Evolutionary conservation across 2,113 vertebrate species (phyloP).

Genomic region (Stigmatopora argus): DNA sequence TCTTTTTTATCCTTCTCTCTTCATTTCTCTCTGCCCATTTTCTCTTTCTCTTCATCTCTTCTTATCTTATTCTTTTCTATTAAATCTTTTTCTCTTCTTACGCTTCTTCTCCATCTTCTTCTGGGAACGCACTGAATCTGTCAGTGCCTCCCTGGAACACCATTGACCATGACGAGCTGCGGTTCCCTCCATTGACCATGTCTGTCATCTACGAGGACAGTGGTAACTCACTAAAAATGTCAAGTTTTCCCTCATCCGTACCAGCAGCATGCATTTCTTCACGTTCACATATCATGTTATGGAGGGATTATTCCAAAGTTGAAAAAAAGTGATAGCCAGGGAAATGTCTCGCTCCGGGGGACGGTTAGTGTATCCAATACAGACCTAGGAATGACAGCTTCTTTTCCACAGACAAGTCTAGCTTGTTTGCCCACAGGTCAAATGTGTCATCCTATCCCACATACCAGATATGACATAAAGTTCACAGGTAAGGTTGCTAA

Average conservation of each 20-base stretch:
- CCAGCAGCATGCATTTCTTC: conserved; percentile 9
- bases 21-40: no score
- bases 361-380: conserved; percentile 34
- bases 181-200: conserved; percentile 47
- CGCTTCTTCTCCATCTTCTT: neutral
- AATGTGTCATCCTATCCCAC: conserved; percentile 60
- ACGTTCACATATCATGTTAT: conserved; percentile 7
- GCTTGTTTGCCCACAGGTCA: conserved; percentile 7
- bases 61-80: no score
- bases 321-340: conserved; percentile 13
- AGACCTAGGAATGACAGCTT: conserved; percentile 56
- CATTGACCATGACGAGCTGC: conserved; percentile 34
- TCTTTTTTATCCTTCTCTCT: no score
- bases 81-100: neutral
- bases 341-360: conserved; percentile 41
- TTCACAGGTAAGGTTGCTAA: conserved; percentile 59
- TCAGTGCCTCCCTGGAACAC: conserved; percentile 38
- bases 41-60: no score
- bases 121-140: conserved; percentile 41
- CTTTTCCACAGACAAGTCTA: conserved; percentile 42
- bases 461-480: conserved; percentile 33
- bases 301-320: conserved; percentile 24
- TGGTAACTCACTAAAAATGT: conserved; percentile 37
- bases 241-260: conserved; percentile 14
- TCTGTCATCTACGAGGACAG: conserved; percentile 44